A percentile compares a stretch with the other conserved stretches of the same genome.
phyloP scores from a whole-genome alignment of 2,113 vertebrate species.

The Campylomormyrus tamandua region DNA sequence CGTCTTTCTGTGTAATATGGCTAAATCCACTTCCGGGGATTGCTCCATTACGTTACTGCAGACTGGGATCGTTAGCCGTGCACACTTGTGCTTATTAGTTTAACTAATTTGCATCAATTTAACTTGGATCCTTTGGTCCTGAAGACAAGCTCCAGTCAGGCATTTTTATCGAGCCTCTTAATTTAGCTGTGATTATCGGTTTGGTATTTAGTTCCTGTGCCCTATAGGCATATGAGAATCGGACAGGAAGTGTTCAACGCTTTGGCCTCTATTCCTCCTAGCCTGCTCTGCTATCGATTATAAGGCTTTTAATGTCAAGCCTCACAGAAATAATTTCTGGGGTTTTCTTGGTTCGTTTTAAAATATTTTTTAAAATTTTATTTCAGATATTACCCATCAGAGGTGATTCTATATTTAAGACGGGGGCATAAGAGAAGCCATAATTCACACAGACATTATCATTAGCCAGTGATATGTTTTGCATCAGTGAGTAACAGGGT shows the following conservation, averaged over 20 bases:
- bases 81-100: neutral
- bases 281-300: neutral
- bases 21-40: neutral
- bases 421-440: neutral
- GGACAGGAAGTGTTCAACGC: neutral
- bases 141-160: neutral
- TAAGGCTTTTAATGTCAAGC: slow-evolving; percentile 4
- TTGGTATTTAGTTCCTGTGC: neutral
- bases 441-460: neutral
- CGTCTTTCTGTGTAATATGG: neutral
- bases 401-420: neutral
- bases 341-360: neutral
- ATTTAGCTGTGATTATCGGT: neutral
- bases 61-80: neutral
- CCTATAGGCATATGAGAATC: neutral
- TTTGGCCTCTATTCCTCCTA: neutral
- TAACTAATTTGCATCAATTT: neutral
- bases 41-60: neutral
- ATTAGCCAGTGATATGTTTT: neutral
- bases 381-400: neutral
- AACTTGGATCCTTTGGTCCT: neutral
- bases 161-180: neutral
- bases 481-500: neutral
- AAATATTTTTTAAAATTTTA: neutral
- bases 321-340: neutral